Base-by-base conservation (phyloP, 2,113 vertebrate genomes). In the Pseudopodoces humilis region DNA sequence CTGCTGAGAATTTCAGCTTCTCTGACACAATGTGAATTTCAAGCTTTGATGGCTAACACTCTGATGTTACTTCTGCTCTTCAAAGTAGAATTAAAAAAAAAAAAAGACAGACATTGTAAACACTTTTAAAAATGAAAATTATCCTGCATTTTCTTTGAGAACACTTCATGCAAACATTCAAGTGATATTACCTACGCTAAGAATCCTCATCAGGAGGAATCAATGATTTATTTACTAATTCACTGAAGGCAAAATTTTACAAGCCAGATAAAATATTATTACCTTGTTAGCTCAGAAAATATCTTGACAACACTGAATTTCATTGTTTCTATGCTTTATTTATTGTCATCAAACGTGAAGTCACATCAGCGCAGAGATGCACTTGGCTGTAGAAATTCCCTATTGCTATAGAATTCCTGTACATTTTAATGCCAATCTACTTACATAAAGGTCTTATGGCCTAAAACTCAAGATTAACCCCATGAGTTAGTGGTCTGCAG, bases 211-310 rank as follows among this genome's bases (percentile, higher is more conserved):
- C 87, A 92, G 15, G 28, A 94, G 76, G 68, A 94, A 83, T 78
- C 58, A 96, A 95, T 88, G 95, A 74, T 91, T 87, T 78, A 95
- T 77, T 95, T 95, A 95, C 80, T 95, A 97, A 96, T 96, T 91
- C 84, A 93, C 69, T 80, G 50, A 93, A 95, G 86, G 89, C 87
- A 88, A 96, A 95, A 94, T 96, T 96, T 96, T 96, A 96, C 69
- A 93, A 95, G 83, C 94, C 43, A 39, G 93, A 86, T 96, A 92
- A 95, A 95, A 92, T 77, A 88, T 88, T 87, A 95, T 86, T 79
- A 93, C 92, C 92, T 94, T 96, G 92, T 95, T 96, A 95, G 95
- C 86, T 86, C 88, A 83, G 69, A 88, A 91, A 96, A 94, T 88
- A 82, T 91, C 63, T 83, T 91, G 79, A 67, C 75, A 94, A 87